Conservation (phyloP, 1,140 invertebrate species). For the Hyles vespertilio region DNA sequence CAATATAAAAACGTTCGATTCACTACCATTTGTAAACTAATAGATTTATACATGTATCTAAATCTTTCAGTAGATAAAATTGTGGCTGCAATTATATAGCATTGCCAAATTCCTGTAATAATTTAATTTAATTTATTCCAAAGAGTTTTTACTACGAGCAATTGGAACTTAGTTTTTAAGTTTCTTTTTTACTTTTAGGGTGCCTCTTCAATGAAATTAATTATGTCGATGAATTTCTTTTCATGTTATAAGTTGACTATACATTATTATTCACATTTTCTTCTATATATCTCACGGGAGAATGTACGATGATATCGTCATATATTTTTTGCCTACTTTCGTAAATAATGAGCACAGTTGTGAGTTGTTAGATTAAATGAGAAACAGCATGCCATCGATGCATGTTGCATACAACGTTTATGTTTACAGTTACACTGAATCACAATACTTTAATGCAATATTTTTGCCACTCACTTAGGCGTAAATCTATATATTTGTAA, state of each 20-base stretch:
- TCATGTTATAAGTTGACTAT: not conserved
- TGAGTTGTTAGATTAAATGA: too few species aligned
- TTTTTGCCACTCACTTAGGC: too few species aligned
- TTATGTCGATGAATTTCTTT: not conserved
- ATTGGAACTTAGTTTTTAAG: slow-evolving; percentile 40
- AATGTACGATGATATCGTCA: too few species aligned
- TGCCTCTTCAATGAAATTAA: slow-evolving; percentile 3
- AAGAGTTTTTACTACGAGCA: slow-evolving; percentile 34
- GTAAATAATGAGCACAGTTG: too few species aligned
- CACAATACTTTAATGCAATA: too few species aligned
- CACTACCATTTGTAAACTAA: slow-evolving; percentile 34
- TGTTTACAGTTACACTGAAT: too few species aligned
- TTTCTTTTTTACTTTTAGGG: slow-evolving; percentile 5
- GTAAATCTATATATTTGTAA: too few species aligned
- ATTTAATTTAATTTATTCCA: slow-evolving; percentile 53
- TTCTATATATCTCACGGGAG: not conserved
- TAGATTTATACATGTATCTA: slow-evolving; percentile 17
- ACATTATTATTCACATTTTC: not conserved
- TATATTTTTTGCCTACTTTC: too few species aligned
- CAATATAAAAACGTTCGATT: slow-evolving; percentile 33
- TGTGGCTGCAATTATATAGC: slow-evolving; percentile 31
- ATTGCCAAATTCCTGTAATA: slow-evolving; percentile 55
- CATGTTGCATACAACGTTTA: too few species aligned
- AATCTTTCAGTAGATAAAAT: slow-evolving; percentile 30
- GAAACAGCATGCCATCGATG: too few species aligned